Conservation (phyloP, 2,888 invertebrate genomes). For the Xestobium rufovillosum region DNA sequence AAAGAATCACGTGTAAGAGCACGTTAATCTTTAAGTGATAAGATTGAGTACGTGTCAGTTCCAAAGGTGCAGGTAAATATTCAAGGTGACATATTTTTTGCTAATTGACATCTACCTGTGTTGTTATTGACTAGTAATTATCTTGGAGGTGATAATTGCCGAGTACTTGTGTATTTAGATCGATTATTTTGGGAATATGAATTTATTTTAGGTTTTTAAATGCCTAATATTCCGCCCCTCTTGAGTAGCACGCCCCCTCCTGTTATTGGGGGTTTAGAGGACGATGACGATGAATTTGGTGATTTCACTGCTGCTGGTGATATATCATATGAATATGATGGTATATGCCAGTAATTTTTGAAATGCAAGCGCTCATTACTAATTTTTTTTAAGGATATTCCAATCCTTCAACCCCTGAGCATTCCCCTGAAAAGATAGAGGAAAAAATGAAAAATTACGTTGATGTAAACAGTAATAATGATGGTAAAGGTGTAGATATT, state of each 20-base stretch:
- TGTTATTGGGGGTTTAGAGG: conserved; percentile 43
- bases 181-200: conserved; percentile 1
- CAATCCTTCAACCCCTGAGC: conserved; percentile 21
- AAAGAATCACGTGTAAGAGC: too few species aligned
- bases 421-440: conserved; percentile 20
- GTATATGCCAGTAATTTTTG: conserved; percentile 30
- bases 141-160: too few species aligned
- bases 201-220: too few species aligned
- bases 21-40: too few species aligned
- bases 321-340: conserved; percentile 37
- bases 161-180: too few species aligned
- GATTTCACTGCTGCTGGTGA: conserved; percentile 49
- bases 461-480: conserved; percentile 19
- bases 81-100: too few species aligned
- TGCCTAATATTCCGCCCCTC: conserved; percentile 49
- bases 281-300: conserved; percentile 52
- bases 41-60: too few species aligned
- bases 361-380: not conserved
- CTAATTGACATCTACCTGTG: too few species aligned
- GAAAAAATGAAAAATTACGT: conserved; percentile 12
- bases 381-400: conserved; percentile 20
- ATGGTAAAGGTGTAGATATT: conserved; percentile 14
- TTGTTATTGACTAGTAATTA: too few species aligned
- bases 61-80: too few species aligned
- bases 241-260: conserved; percentile 52